Base-by-base conservation (phyloP, 2,113 vertebrate genomes). In the Numenius arquata region DNA sequence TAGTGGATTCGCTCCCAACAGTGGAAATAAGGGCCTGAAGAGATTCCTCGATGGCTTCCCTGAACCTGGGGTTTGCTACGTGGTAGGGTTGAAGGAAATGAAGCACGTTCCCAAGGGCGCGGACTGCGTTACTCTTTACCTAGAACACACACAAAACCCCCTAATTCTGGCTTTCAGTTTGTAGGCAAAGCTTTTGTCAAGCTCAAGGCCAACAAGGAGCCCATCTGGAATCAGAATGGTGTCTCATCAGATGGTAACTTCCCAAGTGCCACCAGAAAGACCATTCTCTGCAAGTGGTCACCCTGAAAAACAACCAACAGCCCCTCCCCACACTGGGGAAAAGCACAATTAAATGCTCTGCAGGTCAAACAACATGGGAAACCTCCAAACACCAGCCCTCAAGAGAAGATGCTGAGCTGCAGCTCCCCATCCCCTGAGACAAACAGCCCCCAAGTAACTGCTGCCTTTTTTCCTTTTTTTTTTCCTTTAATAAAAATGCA, bases 41-140 rank as follows among this genome's bases (percentile, higher is more conserved):
- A 5, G 99, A 98, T 10, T 99, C 99, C 85, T 99, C 98, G 0
- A 99, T 98, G 12, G 99, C 98, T 36, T 98, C 98, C 75, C 97
- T 98, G 72, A 99, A 99, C 21, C 96, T 98, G 30, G 99, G 98
- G 30, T 99, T 98, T 38, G 96, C 96, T 90, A 99, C 85, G 82
- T 99, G 99, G 78, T 93, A 97, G 0, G 98, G 97, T 20, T 98
- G 99, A 70, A 99, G 98, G 97, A 99, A 99, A 81, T 99, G 99
- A 12, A 99, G 99, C 81, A 99, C 97, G 5, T 99, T 99, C n/a
- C 99, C 99, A 2, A 99, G 98, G 12, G 99, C 99, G 52, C 99
- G 98, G 48, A 99, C 99, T 0, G 99, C 99, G 2, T 99, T 99
- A 62, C 98, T 99, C 97, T 99, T 99, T 6, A 99, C 99, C 99